These are phyloP conservation scores for Hippopotamyrus pictus DNA, from an alignment of 2,797 vertebrate genomes.

Conservation along the genomic window DNA sequence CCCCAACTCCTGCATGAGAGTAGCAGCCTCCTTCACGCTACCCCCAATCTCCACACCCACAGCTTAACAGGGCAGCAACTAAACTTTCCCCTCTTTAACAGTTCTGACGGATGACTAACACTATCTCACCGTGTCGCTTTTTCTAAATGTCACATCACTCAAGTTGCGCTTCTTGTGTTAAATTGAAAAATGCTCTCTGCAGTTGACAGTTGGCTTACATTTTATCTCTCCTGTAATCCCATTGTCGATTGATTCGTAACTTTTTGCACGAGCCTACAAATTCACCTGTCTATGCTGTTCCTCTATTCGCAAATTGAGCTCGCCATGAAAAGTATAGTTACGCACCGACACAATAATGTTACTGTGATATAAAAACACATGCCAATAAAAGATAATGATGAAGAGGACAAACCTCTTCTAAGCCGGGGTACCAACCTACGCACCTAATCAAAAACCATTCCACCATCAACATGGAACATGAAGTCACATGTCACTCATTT, in stretches of 20 bases:
- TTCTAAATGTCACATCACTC: background rate
- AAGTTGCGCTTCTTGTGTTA: background rate
- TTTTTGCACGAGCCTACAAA: background rate
- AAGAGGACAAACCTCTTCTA: background rate
- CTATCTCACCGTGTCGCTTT: background rate
- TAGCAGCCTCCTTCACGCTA: slow-evolving; percentile 21
- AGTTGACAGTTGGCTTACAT: background rate
- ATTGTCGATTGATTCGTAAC: background rate
- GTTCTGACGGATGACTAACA: background rate
- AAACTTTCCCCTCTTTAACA: background rate
- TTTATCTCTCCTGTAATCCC: background rate
- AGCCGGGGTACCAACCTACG: background rate
- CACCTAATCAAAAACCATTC: slow-evolving; percentile 26
- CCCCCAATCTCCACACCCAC: background rate
- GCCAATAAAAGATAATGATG: background rate
- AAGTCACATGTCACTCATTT: slow-evolving; percentile 16
- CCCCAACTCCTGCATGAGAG: slow-evolving; percentile 49
- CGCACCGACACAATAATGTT: background rate
- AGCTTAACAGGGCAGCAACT: background rate
- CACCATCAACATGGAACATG: background rate
- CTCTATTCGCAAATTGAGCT: background rate
- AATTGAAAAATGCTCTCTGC: background rate
- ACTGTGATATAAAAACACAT: background rate
- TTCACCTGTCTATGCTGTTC: background rate
- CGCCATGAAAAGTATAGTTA: background rate